These are phyloP conservation scores for Nestor notabilis DNA, from an alignment of 2,113 vertebrate genomes.

Conservation along the genomic window DNA sequence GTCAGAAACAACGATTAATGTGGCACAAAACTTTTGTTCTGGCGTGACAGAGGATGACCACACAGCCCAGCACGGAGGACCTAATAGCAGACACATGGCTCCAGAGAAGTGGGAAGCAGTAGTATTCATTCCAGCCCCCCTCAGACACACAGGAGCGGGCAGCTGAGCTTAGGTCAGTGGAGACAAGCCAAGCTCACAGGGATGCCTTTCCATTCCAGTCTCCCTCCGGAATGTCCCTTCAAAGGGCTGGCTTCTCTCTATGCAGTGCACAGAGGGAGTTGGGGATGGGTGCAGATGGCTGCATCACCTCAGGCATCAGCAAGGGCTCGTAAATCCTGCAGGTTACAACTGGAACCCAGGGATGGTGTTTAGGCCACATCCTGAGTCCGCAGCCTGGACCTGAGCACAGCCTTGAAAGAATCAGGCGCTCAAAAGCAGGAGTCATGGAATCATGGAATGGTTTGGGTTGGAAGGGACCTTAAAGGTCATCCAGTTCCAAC, in stretches of 20 bases:
- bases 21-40: neutral
- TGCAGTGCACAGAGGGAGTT: neutral
- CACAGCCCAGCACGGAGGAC: accelerated
- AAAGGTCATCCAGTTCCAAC: neutral
- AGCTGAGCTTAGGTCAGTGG: neutral
- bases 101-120: neutral
- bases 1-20: neutral
- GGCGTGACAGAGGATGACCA: neutral
- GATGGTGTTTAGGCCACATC: neutral
- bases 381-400: accelerated
- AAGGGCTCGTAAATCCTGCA: neutral
- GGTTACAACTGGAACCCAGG: neutral
- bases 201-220: neutral
- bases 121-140: neutral
- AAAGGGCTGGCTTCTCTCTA: neutral
- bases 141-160: accelerated
- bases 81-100: neutral
- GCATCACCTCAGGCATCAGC: neutral
- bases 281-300: accelerated
- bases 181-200: neutral
- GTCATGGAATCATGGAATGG: neutral
- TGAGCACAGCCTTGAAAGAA: neutral
- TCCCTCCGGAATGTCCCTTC: neutral
- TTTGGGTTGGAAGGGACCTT: neutral
- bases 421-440: neutral